Base-by-base conservation (phyloP, 2,113 vertebrate species). In the Junco hyemalis region DNA sequence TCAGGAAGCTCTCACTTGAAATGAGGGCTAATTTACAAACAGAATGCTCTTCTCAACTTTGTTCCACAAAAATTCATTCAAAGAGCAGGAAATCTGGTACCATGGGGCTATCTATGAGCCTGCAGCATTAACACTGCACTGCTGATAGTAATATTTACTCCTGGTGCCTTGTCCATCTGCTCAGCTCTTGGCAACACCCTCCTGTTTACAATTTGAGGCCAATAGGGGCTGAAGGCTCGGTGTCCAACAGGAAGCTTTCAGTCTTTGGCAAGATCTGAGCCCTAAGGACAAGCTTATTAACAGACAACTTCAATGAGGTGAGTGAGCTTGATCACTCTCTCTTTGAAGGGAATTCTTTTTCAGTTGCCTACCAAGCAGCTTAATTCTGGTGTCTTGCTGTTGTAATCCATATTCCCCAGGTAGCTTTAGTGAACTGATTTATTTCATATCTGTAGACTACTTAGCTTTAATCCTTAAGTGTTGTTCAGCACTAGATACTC, bases 281-380 rank as follows among this genome's bases (percentile, higher is more conserved):
- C 64, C 33, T 81, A 65, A 78, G 29, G 57, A 93, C 88, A 91
- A 88, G 82, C 51, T 68, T 63, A 90, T 92, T 86, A 86, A 78
- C 79, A 83, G 86, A 53, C 53, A 81, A 26, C 65, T 69, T 76
- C 47, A 74, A 35, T 45, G 13, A 81, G 56, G n/a, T 38, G 61
- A 93, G 29, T 35, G 73, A 4, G 19, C 38, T 70, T 83, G 33
- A 83, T 81, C 70, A 61, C 26, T 47, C 44, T 31, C 78, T 68
- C 72, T 86, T 64, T 71, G 65, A 92, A 74, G 44, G 36, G 44
- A 81, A 64, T 24, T 36, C 35, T 72, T 89, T 87, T 68, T 69
- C 81, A 80, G 73, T 31, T 87, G 65, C 66, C 69, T 63, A 56
- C 56, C 22, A 65, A 56, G 50, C 36, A 84, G 69, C n/a, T 72